Base-by-base conservation (phyloP, 1,140 invertebrate species). In the Pogonomyrmex californicus region DNA sequence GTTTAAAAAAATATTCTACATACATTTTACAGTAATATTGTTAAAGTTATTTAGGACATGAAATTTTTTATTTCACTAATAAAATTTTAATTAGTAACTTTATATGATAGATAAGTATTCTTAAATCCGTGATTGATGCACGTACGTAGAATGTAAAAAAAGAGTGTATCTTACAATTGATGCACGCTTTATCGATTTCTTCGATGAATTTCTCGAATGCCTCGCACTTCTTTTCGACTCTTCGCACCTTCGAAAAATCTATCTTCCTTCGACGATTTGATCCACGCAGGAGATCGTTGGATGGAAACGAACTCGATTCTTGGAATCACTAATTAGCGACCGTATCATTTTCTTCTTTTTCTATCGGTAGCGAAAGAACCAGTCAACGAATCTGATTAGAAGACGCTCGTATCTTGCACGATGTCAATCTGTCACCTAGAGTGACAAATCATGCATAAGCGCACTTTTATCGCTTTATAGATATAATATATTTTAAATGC, bases 271-370 rank as follows among this genome's bases (percentile, higher is more conserved):
- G 81, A 14, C 56, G 68, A 88, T 88, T 90, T 88, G 83, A 90
- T 91, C 76, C 86, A 66, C 78, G 73, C 71, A 54, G 58, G 65
- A 78, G 90, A 88, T 88, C 77, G 68, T 54, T 81, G 30, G 51
- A 17, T 63, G 85, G 44, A 90, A 89, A 90, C 88, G 63, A 63
- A 38, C 76, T 91, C 83, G 76, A 86, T 91, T 91, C 91, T 87
- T 70, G 88, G 91, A 91, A 91, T 91, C 91, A 79, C 91, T 91
- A 91, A 91, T 91, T 91, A 91, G 91, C 62, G 88, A 51, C 63
- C 78, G 75, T 71, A 81, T 86, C 77, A 86, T 79, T 91, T 88
- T 76, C 86, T 90, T 91, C 82, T 71, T 85, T 91, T 86, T 88
- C 85, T 81, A 90, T 91, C 87, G 77, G 66, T 63, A 70, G 82